A percentile compares a stretch with the other conserved stretches of the same genome.
Evolutionary conservation across 2,797 vertebrate genomes (phyloP).

Genomic region (Galagoides demidoff): DNA sequence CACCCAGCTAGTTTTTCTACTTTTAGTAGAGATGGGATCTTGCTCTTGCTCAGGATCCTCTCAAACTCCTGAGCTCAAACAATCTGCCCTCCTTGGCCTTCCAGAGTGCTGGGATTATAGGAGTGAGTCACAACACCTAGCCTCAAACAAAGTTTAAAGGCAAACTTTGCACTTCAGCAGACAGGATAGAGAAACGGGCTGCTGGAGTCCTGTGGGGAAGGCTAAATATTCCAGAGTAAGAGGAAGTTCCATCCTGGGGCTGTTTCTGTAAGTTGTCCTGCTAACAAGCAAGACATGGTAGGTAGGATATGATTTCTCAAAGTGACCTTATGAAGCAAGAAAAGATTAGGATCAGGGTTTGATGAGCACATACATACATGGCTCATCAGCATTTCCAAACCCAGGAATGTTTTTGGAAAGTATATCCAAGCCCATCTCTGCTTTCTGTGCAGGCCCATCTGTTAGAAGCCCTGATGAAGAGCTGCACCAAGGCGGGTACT

Average conservation of each 20-base stretch:
- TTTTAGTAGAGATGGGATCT: too few relatives aligned
- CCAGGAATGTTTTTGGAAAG: neutral
- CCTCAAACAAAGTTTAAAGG: neutral
- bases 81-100: too few relatives aligned
- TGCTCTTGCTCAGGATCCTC: too few relatives aligned
- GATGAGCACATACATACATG: accelerated
- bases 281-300: neutral
- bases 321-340: neutral
- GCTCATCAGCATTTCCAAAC: neutral
- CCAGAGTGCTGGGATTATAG: too few relatives aligned
- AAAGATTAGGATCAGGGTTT: neutral
- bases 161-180: neutral
- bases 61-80: too few relatives aligned
- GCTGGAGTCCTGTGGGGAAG: neutral
- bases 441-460: neutral
- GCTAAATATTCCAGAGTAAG: neutral
- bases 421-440: neutral
- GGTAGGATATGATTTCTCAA: neutral
- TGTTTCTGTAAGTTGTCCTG: neutral
- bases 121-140: too few relatives aligned
- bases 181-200: neutral
- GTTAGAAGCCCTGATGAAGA: neutral
- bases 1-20: too few relatives aligned
- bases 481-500: neutral
- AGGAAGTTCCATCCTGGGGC: neutral